A percentile compares a stretch with the other conserved stretches of the same genome.
Conservation (phyloP, 1,140 invertebrate genomes). For the Drosophila malerkotliana region DNA sequence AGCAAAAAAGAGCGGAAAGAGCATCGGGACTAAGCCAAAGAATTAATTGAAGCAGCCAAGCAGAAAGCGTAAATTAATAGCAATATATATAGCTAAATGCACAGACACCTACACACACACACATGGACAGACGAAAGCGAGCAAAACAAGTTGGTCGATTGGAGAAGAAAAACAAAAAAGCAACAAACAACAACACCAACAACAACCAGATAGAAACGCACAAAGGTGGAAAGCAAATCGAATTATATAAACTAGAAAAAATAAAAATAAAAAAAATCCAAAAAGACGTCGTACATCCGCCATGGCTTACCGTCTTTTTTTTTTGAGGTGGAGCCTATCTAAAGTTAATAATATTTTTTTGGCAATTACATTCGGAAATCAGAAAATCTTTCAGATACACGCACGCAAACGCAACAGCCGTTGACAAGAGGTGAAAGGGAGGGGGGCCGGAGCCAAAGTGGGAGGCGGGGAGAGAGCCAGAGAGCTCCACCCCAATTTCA, state of each 20-base stretch:
- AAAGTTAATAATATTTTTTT: slow-evolving; percentile 12
- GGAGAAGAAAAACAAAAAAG: slow-evolving; percentile 11
- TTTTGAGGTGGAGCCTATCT: slow-evolving; percentile 1
- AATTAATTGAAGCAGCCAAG: slow-evolving; percentile 81
- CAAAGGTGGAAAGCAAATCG: slow-evolving; percentile 34
- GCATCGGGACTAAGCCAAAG: slow-evolving; percentile 57
- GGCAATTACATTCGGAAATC: background rate
- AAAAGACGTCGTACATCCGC: slow-evolving; percentile 9
- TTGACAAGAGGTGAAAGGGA: slow-evolving; percentile 33
- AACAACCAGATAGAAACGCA: slow-evolving; percentile 26
- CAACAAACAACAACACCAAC: slow-evolving; percentile 18
- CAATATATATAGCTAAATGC: slow-evolving; percentile 35
- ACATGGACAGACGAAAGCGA: slow-evolving; percentile 12
- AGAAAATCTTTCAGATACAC: slow-evolving; percentile 31
- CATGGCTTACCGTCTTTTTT: slow-evolving; percentile 28
- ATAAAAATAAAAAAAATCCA: background rate
- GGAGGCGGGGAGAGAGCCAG: slow-evolving; percentile 9
- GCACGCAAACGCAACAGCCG: slow-evolving; percentile 57
- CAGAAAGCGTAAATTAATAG: slow-evolving; percentile 76
- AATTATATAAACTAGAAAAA: slow-evolving; percentile 54
- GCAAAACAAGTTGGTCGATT: slow-evolving; percentile 55
- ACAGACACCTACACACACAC: slow-evolving; percentile 7
- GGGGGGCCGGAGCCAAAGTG: background rate
- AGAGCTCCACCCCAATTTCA: slow-evolving; percentile 65
- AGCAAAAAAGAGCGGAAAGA: slow-evolving; percentile 39